Base-by-base conservation (phyloP, 2,113 vertebrate genomes). In the Megaptera novaeangliae region DNA sequence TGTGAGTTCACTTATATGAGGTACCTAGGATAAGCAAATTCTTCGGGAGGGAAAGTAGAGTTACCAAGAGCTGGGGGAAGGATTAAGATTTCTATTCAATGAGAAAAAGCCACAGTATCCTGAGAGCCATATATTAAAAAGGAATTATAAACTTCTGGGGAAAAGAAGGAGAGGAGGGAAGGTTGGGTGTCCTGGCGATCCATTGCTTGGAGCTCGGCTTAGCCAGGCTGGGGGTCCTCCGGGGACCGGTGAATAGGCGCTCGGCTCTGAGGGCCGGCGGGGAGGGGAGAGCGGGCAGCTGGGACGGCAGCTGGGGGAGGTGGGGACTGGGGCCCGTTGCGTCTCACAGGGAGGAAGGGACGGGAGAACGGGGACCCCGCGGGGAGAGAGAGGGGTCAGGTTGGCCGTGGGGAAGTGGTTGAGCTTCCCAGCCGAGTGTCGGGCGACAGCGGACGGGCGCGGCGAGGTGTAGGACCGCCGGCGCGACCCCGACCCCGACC, bases 161-260 rank as follows among this genome's bases (percentile, higher is more conserved):
- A 1, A 10, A 44, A 25, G 52, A 17, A 27, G 6, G 7, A n/a
- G 49, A 39, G 6, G 52, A 0, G 0, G 29, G 15, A 52, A 49
- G 1, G 1, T 2, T 8, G 18, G 63, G 61, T 52, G 46, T 4
- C 31, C n/a, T 3, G 12, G 11, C 21, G 63, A 97, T 96, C 95
- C 88, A 63, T 77, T 27, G 61, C 36, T 80, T 75, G 92, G 97
- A 41, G 68, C 83, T 97, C 77, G 52, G 82, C 95, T 93, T 44
- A 72, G 81, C 72, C 5, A 17, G 91, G 18, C 89, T 95, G 55
- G 39, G 52, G 64, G 49, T 31, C 66, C 5, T 57, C 23, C 4
- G 25, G 64, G 64, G 55, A 52, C 49, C 2, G 5, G 85, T 6
- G 59, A 57, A 74, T 96, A 83, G 83, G 94, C 17, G 23, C 57